These are phyloP conservation scores for Danio tinwini DNA, from an alignment of 2,797 vertebrate species.

Conservation along the genomic window DNA sequence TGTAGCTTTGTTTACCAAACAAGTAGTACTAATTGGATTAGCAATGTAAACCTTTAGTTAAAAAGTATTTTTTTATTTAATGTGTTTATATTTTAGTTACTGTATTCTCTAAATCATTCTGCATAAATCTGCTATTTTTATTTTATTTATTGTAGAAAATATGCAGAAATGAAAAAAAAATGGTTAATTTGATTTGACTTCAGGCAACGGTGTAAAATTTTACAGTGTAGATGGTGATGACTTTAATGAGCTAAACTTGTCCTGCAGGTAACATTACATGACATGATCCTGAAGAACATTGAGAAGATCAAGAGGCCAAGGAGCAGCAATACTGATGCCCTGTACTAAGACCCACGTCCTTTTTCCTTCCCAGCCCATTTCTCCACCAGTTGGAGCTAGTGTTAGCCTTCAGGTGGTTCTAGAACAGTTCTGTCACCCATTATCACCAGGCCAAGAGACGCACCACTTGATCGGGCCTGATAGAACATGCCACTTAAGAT, in stretches of 20 bases:
- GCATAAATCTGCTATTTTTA: too few species aligned
- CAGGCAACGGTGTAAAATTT: too few species aligned
- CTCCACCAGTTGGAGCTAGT: slow-evolving; percentile 55
- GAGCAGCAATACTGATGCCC: slow-evolving; percentile 95
- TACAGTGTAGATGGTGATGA: too few species aligned
- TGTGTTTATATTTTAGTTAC: too few species aligned
- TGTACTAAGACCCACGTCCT: slow-evolving; percentile 77
- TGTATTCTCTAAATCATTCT: too few species aligned
- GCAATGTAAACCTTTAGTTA: too few species aligned
- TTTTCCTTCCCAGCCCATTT: not conserved
- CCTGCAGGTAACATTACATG: slow-evolving; percentile 94
- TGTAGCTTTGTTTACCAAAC: too few species aligned
- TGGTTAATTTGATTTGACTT: too few species aligned
- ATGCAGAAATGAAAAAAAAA: not conserved
- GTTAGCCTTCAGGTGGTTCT: slow-evolving; percentile 58
- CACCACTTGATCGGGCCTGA: slow-evolving; percentile 60
- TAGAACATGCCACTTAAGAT: slow-evolving; percentile 52
- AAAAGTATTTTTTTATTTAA: too few species aligned
- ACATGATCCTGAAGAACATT: slow-evolving; percentile 99
- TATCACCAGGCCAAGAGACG: slow-evolving; percentile 62
- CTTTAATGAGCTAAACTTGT: not conserved
- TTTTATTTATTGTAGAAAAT: too few species aligned
- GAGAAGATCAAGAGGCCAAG: slow-evolving; percentile 99
- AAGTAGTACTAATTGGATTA: too few species aligned
- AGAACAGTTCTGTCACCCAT: slow-evolving; percentile 64